Conservation (phyloP, 1,140 invertebrate genomes). For the Drosophila lacertosa region DNA sequence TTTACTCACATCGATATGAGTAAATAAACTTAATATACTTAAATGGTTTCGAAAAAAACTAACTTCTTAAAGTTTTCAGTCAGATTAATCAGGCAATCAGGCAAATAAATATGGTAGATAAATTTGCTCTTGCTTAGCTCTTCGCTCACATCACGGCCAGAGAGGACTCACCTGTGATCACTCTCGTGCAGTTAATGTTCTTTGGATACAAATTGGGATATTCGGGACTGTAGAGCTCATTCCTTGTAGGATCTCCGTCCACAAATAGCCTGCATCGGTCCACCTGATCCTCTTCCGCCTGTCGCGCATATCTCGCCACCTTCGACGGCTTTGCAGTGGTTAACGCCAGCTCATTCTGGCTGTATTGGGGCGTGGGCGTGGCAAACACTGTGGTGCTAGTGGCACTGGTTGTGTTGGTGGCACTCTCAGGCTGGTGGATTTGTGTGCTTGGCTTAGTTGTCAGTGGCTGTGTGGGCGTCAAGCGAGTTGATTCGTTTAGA, state of each 20-base stretch:
- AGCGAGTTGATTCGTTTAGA: background rate
- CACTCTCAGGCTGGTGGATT: background rate
- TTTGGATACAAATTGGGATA: constrained; percentile 90
- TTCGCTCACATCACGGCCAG: no score
- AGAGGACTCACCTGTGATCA: constrained; percentile 87
- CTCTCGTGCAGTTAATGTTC: constrained; percentile 88
- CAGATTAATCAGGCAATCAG: no score
- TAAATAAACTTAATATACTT: no score
- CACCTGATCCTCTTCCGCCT: constrained; percentile 64
- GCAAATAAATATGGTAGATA: no score
- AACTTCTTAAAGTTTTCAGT: no score
- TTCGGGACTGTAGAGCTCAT: constrained; percentile 90
- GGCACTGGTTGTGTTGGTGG: constrained; percentile 8
- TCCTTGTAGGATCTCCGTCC: constrained; percentile 85
- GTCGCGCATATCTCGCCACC: constrained; percentile 35
- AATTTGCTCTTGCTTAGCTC: no score
- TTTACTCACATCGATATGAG: background rate
- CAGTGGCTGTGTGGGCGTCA: background rate
- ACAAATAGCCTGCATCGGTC: constrained; percentile 85
- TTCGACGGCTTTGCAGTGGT: constrained; percentile 45
- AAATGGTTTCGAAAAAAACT: no score
- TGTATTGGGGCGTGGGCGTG: background rate
- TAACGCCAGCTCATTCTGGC: constrained; percentile 15
- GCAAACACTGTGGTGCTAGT: constrained; percentile 15
- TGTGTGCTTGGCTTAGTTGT: background rate